Percentiles rank a stretch among this genome's conserved stretches.
Conservation (phyloP, 1,140 invertebrate genomes). For the Chironomus striatipennis region DNA sequence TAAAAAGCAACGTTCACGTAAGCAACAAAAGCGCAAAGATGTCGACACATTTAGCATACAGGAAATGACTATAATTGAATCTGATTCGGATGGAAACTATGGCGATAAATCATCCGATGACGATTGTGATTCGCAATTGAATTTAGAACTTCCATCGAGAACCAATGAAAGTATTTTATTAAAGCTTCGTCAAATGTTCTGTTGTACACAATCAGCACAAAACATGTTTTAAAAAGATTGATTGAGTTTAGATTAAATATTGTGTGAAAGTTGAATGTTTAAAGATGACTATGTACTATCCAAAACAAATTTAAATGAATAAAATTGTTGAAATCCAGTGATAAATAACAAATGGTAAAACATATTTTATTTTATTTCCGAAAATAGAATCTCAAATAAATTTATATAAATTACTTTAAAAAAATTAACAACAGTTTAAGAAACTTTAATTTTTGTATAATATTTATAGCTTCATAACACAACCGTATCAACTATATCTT, state of each 20-base stretch:
- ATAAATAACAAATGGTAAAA: too few species aligned
- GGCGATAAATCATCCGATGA: slow-evolving; percentile 28
- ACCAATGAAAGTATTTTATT: background rate
- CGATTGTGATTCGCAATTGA: slow-evolving; percentile 19
- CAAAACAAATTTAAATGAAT: background rate
- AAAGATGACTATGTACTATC: too few species aligned
- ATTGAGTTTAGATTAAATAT: background rate
- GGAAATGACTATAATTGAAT: slow-evolving; percentile 38
- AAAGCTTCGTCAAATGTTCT: slow-evolving; percentile 14
- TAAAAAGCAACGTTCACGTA: slow-evolving; percentile 27
- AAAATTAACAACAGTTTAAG: too few species aligned
- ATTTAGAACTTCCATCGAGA: background rate
- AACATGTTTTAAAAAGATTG: background rate
- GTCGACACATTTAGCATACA: slow-evolving; percentile 40
- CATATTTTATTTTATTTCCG: too few species aligned
- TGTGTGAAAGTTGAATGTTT: background rate
- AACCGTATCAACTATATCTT: too few species aligned
- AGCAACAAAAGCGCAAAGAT: slow-evolving; percentile 28
- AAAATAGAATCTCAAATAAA: too few species aligned
- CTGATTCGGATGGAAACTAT: slow-evolving; percentile 35
- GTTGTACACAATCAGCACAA: background rate
- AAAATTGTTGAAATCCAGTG: background rate
- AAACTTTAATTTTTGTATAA: too few species aligned
- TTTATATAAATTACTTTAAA: too few species aligned
- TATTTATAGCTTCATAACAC: too few species aligned